Base-by-base conservation (phyloP, 1,140 invertebrate species). In the Nasonia giraulti region DNA sequence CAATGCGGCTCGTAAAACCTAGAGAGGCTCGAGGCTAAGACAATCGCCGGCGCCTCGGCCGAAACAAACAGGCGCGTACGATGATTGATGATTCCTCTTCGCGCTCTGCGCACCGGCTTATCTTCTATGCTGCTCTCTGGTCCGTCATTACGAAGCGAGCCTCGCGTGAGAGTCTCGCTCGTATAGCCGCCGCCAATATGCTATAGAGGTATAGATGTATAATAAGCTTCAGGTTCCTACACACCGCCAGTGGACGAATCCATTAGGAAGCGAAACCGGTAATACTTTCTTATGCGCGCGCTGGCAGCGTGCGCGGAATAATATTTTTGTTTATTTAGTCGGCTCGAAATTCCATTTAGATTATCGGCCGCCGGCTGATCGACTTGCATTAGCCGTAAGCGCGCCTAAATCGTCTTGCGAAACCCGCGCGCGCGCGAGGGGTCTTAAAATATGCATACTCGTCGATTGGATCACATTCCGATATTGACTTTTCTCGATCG, bases 51-150 rank as follows among this genome's bases (percentile, higher is more conserved):
- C 62, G 71, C 76, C 74, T 33, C 20, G 20, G 37, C 37, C 55
- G 37, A 17, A 33, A 71, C 23, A 71, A 33, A 80, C 31, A 44
- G n/a, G 2, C 75, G 44, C 75, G 20, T 20, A 14, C 62, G 27
- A 71, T 83, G 82, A 83, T 83, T 83, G 82, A 83, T 83, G 82
- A 83, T 62, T 44, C 17, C 44, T 71, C 47, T 73, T 20, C 81
- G 71, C 47, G 5, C 44, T 71, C 47, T 73, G 20, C 81, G 71
- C 47, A 37, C 33, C 33, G 33, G 81, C 12, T 37, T 31, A n/a
- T 74, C 73, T 74, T 14, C 33, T 74, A 6, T 74, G 12, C 17
- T n/a, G 17, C 55, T 62, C 55, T 62, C 6, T 7, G 17, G 17
- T 62, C 7, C 55, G 55, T 62, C 55, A n/a, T 62, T 62, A n/a